These are phyloP conservation scores for Pachypanchax playfairii DNA, from an alignment of 2,113 vertebrate species.

Conservation along the genomic window DNA sequence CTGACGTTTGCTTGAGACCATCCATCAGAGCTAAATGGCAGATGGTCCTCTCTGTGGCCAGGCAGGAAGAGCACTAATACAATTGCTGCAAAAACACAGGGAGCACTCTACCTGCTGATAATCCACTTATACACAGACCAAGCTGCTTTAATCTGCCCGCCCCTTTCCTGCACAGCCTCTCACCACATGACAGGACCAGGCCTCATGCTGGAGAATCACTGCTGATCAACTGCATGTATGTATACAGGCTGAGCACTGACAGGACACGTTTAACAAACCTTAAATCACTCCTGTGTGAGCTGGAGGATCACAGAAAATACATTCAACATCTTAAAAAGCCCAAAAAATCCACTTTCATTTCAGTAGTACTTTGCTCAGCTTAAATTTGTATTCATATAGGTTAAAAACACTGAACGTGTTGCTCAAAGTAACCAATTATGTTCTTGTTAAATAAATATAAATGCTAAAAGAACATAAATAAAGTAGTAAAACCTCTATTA, in stretches of 20 bases:
- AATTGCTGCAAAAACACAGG: slow-evolving; percentile 70
- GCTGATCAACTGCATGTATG: slow-evolving; percentile 60
- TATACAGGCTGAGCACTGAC: slow-evolving; percentile 40
- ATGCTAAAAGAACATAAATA: no score
- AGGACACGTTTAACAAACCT: slow-evolving; percentile 43
- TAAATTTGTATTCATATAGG: background rate
- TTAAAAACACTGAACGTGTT: no score
- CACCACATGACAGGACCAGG: slow-evolving; percentile 58
- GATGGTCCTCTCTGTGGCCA: slow-evolving; percentile 76
- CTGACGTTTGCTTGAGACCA: slow-evolving; percentile 69
- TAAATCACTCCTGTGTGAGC: slow-evolving; percentile 35
- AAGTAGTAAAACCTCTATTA: no score
- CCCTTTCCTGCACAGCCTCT: slow-evolving; percentile 40
- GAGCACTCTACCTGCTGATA: slow-evolving; percentile 81
- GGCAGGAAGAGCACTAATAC: slow-evolving; percentile 77
- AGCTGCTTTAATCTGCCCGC: slow-evolving; percentile 77
- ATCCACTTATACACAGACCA: slow-evolving; percentile 79
- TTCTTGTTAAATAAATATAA: no score
- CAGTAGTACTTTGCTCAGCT: no score
- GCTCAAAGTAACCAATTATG: no score
- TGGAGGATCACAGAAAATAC: slow-evolving; percentile 20
- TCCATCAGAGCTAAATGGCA: slow-evolving; percentile 80
- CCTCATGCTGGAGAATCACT: slow-evolving; percentile 55
- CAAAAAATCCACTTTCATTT: no score
- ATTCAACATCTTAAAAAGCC: slow-evolving; percentile 16